A percentile compares a stretch with the other conserved stretches of the same genome.
phyloP scores from a whole-genome alignment of 2,113 vertebrate genomes.

The Hippoglossus stenolepis region DNA sequence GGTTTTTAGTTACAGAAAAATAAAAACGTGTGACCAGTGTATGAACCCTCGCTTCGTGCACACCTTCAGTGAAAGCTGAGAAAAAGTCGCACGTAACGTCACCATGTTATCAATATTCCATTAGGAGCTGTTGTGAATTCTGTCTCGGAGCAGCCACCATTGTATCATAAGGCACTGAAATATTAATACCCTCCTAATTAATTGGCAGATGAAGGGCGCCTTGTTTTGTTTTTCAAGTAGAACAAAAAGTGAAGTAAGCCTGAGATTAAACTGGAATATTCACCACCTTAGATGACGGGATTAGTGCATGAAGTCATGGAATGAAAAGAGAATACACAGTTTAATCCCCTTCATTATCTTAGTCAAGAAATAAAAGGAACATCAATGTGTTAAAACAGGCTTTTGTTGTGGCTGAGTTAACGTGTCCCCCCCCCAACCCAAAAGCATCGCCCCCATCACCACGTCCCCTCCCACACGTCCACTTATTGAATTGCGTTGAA shows the following conservation, averaged over 20 bases:
- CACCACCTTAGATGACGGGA: conserved; percentile 48
- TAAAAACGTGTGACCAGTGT: conserved; percentile 37
- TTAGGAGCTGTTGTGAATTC: conserved; percentile 78
- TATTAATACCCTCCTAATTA: conserved; percentile 85
- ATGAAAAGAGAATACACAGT: conserved; percentile 47
- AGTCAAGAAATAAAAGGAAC: conserved; percentile 12
- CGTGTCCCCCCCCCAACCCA: background rate
- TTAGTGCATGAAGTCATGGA: conserved; percentile 60
- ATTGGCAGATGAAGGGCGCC: conserved; percentile 76
- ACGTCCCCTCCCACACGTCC: conserved; percentile 45
- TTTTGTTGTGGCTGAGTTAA: conserved; percentile 30
- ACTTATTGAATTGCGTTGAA: conserved; percentile 76
- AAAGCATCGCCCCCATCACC: background rate
- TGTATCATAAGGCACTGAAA: conserved; percentile 82
- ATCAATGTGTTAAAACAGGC: conserved; percentile 5
- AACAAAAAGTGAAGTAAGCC: conserved; percentile 72
- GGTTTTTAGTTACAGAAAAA: background rate
- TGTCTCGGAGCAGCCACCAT: conserved; percentile 78
- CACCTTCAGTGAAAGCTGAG: conserved; percentile 70
- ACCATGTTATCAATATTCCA: conserved; percentile 82
- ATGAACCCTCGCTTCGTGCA: conserved; percentile 53
- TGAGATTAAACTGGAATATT: conserved; percentile 74
- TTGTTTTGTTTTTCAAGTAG: conserved; percentile 72
- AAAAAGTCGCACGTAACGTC: conserved; percentile 67
- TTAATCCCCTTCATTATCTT: conserved; percentile 58